phyloP scores from a whole-genome alignment of 1,140 invertebrate genomes.

The Delia radicum region DNA sequence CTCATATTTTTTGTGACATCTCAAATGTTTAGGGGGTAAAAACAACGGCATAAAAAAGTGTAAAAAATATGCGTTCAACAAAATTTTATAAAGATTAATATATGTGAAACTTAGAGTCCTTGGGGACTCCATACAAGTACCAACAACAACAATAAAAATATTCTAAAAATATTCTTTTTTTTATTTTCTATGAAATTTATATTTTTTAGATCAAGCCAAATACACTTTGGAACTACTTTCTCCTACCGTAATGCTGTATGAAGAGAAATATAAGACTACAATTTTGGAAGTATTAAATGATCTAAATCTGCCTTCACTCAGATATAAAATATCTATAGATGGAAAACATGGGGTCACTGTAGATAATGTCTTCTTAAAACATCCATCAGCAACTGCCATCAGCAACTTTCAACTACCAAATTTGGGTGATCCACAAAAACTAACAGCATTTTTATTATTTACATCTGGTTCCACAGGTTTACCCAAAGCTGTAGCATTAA shows the following conservation, averaged over 20 bases:
- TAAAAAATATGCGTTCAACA: no score
- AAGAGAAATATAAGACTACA: not conserved
- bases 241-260: not conserved
- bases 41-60: no score
- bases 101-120: no score
- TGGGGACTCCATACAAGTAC: no score
- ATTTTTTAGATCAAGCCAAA: not conserved
- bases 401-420: not conserved
- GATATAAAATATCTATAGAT: not conserved
- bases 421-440: not conserved
- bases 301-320: not conserved
- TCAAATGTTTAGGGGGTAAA: no score
- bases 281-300: not conserved
- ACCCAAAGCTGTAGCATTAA: conserved; percentile 5
- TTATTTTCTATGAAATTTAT: not conserved
- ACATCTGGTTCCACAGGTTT: conserved; percentile 22
- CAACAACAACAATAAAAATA: no score
- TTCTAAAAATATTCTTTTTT: no score
- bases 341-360: not conserved
- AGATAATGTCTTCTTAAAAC: not conserved
- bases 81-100: no score
- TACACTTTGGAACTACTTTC: not conserved
- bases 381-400: not conserved
- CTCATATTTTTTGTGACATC: no score
- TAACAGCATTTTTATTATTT: not conserved